These are phyloP conservation scores for Catocala sponsa DNA, from an alignment of 2,888 invertebrate genomes.

Conservation along the genomic window DNA sequence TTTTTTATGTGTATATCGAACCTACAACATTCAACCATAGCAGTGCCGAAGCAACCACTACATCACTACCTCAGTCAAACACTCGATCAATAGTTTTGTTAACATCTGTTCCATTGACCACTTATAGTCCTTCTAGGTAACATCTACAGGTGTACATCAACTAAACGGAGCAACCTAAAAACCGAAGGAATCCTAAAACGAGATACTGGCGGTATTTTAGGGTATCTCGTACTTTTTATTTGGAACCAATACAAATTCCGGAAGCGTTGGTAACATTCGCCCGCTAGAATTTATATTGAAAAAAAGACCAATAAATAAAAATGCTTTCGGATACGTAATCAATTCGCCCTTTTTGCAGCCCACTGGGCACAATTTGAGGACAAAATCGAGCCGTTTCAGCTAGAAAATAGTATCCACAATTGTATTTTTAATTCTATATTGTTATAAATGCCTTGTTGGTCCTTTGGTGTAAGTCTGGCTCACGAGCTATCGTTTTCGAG, in stretches of 20 bases:
- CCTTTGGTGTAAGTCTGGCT: no score
- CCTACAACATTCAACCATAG: no score
- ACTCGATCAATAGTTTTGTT: no score
- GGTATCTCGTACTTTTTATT: constrained; percentile 63
- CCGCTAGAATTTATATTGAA: constrained; percentile 72
- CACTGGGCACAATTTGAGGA: constrained; percentile 59
- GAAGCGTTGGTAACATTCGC: constrained; percentile 57
- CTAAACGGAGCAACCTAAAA: background rate
- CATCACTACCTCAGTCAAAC: no score
- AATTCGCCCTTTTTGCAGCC: constrained; percentile 65
- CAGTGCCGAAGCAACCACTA: no score
- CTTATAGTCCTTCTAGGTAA: no score
- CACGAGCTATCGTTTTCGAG: no score
- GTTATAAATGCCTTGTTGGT: no score
- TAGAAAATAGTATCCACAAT: constrained; percentile 45
- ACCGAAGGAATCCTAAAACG: constrained; percentile 40
- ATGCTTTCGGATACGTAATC: constrained; percentile 67
- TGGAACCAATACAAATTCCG: constrained; percentile 65
- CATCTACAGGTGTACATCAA: no score
- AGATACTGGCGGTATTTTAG: constrained; percentile 60
- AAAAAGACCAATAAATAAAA: constrained; percentile 67
- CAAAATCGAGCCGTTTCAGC: constrained; percentile 46
- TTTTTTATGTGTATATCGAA: no score
- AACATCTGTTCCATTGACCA: no score
- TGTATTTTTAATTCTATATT: constrained; percentile 16